These are phyloP conservation scores for Cheilosia grossa DNA, from an alignment of 2,888 invertebrate species.

Conservation along the genomic window DNA sequence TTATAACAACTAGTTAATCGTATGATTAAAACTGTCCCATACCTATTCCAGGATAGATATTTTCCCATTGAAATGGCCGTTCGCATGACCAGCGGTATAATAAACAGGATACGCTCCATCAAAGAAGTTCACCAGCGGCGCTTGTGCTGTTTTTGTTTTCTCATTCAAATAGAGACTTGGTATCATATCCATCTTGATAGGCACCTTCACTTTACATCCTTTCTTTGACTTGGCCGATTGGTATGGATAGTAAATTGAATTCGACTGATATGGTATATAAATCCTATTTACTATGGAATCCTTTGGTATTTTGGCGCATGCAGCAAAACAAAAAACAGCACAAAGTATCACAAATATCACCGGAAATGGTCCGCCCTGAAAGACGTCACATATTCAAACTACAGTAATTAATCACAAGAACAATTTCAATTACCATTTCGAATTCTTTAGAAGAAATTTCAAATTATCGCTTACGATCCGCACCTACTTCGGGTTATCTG, in stretches of 20 bases:
- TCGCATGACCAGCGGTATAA: slow-evolving; percentile 78
- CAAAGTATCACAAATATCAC: slow-evolving; percentile 16
- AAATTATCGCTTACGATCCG: background rate
- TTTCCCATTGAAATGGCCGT: slow-evolving; percentile 78
- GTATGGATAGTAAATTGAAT: slow-evolving; percentile 69
- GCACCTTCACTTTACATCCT: slow-evolving; percentile 69
- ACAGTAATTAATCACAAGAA: slow-evolving; percentile 9
- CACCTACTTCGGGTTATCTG: background rate
- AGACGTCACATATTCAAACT: background rate
- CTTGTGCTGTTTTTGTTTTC: slow-evolving; percentile 64
- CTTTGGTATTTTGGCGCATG: slow-evolving; percentile 16
- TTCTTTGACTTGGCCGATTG: slow-evolving; percentile 59
- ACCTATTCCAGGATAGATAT: slow-evolving; percentile 75
- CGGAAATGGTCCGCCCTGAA: slow-evolving; percentile 12
- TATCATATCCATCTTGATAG: slow-evolving; percentile 69
- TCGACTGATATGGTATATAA: slow-evolving; percentile 76
- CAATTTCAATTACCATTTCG: slow-evolving; percentile 31
- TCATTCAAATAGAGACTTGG: slow-evolving; percentile 65
- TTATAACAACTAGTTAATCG: background rate
- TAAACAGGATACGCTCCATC: slow-evolving; percentile 79
- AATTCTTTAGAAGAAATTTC: background rate
- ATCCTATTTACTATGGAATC: slow-evolving; percentile 76
- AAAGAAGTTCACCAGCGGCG: slow-evolving; percentile 75
- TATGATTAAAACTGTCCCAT: background rate
- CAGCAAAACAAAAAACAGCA: background rate